phyloP scores from a whole-genome alignment of 2,888 invertebrate species.

The Aproaerema taeniolella region DNA sequence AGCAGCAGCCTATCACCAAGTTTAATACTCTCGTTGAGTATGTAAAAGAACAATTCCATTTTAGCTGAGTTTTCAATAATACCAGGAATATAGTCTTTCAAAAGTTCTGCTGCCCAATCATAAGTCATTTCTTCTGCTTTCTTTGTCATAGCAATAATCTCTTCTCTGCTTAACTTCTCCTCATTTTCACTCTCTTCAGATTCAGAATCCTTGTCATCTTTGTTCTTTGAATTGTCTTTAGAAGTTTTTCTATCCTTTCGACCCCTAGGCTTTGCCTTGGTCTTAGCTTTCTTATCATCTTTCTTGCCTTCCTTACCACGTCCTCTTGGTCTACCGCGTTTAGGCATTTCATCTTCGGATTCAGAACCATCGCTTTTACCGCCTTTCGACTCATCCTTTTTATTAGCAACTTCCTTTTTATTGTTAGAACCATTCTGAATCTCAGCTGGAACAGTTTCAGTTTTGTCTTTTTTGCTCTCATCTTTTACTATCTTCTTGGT shows the following conservation, averaged over 20 bases:
- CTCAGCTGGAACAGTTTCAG: slow-evolving; percentile 27
- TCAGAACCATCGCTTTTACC: slow-evolving; percentile 47
- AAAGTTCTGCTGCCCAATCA: slow-evolving; percentile 90
- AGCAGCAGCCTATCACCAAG: slow-evolving; percentile 94
- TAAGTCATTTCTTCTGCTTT: slow-evolving; percentile 91
- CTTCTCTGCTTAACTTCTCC: slow-evolving; percentile 78
- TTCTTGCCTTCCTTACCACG: slow-evolving; percentile 51
- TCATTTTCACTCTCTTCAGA: slow-evolving; percentile 77
- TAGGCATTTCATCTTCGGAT: slow-evolving; percentile 48
- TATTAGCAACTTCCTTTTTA: slow-evolving; percentile 22
- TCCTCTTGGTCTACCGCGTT: slow-evolving; percentile 47
- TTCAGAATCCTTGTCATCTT: slow-evolving; percentile 41
- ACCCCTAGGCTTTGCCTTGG: slow-evolving; percentile 59
- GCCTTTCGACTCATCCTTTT: slow-evolving; percentile 31
- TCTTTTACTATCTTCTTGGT: slow-evolving; percentile 66
- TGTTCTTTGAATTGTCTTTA: slow-evolving; percentile 71
- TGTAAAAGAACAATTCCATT: slow-evolving; percentile 94
- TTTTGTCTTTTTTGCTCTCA: slow-evolving; percentile 34
- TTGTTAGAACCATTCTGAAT: no score
- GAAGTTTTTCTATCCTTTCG: slow-evolving; percentile 66
- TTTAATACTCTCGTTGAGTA: slow-evolving; percentile 91
- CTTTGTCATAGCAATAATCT: slow-evolving; percentile 74
- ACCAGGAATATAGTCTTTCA: slow-evolving; percentile 93
- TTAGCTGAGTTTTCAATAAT: slow-evolving; percentile 95
- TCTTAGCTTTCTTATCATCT: slow-evolving; percentile 49